Conservation (phyloP, 2,888 invertebrate genomes). For the Tortrix viridana region DNA sequence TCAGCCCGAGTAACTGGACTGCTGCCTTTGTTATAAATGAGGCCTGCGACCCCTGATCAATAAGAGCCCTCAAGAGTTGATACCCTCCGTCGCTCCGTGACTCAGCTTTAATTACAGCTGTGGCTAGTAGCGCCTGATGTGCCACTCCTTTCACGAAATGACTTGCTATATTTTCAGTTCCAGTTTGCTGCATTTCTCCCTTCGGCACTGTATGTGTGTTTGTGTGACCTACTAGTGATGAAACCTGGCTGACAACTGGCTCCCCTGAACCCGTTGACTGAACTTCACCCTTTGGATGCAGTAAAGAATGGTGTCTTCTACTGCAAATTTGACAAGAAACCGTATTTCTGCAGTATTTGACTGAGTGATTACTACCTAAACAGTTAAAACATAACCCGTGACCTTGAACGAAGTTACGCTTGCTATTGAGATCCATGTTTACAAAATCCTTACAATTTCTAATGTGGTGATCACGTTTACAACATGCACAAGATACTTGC, state of each 20-base stretch:
- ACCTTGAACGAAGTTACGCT: conserved; percentile 8
- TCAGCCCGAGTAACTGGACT: conserved; percentile 28
- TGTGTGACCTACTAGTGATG: not conserved
- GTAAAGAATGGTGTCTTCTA: conserved; percentile 14
- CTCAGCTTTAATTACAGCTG: not conserved
- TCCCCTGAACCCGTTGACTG: not conserved
- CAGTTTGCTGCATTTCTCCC: not conserved
- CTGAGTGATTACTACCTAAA: conserved; percentile 16
- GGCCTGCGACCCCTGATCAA: conserved; percentile 40
- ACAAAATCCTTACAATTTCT: conserved; percentile 13
- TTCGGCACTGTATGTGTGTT: not conserved
- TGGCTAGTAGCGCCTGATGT: conserved; percentile 2
- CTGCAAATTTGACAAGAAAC: conserved; percentile 12
- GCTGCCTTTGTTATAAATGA: conserved; percentile 37
- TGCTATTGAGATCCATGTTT: conserved; percentile 3
- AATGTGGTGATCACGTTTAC: conserved; percentile 4
- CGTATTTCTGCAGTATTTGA: conserved; percentile 2
- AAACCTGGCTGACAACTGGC: not conserved
- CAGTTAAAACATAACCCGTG: conserved; percentile 18
- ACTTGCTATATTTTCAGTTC: not conserved
- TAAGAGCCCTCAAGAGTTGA: conserved; percentile 26
- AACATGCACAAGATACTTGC: not conserved
- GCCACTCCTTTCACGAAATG: conserved; percentile 8
- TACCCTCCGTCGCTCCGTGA: not conserved
- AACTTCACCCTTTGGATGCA: not conserved